Evolutionary conservation across 2,888 invertebrate species (phyloP), one percentile per base, ranked within the genome.

Genomic region (Aelia acuminata): DNA sequence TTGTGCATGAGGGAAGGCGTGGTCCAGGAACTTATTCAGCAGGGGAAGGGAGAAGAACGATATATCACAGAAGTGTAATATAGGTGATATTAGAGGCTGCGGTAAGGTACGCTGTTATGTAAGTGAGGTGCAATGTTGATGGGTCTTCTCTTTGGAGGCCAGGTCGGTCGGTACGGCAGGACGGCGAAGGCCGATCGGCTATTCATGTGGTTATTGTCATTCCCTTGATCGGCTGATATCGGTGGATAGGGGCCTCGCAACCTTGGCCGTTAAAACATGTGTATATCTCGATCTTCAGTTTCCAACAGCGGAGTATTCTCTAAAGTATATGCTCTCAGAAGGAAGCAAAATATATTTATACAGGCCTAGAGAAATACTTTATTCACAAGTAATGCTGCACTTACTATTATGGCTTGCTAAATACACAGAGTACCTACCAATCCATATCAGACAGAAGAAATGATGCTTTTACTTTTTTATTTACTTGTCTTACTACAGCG

Each of bases 131-230:
- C 35, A 70, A 18, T 70, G 35, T 2, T 4, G 63, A 70, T 31
- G 63, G 31, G 35, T 70, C 63, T 70, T 70, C 63, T 5, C 18
- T 35, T 35, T 70, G 63, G 63, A 70, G 63, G 63, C 63, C 63
- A 70, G 31, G 2, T 31, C 35, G 35, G 31, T 26, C 1, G 2
- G 35, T 35, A 31, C 63, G 57, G 57, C 57, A 26, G 11, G n/a
- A n/a, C 26, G 10, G 11, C 4, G 63, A 70, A 70, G 63, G 63
- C 15, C 63, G 63, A 70, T 70, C 63, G 63, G 15, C 63, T 63
- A 63, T 63, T 63, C 15, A 63, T 31, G 63, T 63, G 15, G 63
- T 70, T 70, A 70, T 70, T 70, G 63, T 70, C 63, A 31, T 20
- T 70, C 13, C 57, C 4, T 26, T 3, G 20, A 4, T 63, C 13